These are phyloP conservation scores for Actenoides lindsayi DNA, from an alignment of 2,113 vertebrate genomes.

Conservation along the genomic window DNA sequence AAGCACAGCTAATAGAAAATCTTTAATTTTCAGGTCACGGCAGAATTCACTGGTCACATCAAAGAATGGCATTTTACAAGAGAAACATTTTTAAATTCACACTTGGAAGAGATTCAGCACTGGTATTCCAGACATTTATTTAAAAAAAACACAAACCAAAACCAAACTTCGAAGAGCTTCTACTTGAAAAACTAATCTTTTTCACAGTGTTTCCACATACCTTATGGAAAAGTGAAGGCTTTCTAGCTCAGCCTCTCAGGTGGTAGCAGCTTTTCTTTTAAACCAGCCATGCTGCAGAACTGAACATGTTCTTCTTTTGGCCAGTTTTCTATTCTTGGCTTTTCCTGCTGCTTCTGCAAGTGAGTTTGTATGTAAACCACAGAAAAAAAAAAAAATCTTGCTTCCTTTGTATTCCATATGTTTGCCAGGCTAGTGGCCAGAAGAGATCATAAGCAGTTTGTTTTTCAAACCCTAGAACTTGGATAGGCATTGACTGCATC, in stretches of 20 bases:
- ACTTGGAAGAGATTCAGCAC: not conserved
- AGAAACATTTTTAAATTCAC: not conserved
- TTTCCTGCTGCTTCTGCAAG: not conserved
- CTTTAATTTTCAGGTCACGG: not conserved
- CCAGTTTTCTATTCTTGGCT: conserved; percentile 14
- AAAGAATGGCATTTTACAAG: not conserved
- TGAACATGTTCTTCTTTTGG: not conserved
- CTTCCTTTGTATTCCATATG: not conserved
- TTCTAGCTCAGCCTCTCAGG: not conserved
- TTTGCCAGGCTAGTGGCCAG: conserved; percentile 9
- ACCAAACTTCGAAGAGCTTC: not conserved
- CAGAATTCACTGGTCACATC: not conserved
- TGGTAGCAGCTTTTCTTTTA: not conserved
- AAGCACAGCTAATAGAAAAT: not conserved
- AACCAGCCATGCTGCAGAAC: not conserved
- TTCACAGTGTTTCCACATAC: not conserved
- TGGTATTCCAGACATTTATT: not conserved
- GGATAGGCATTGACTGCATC: not conserved
- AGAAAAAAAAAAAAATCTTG: not conserved
- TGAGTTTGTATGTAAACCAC: not conserved
- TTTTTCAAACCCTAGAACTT: not conserved
- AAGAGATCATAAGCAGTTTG: conserved; percentile 3
- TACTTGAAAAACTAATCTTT: not conserved
- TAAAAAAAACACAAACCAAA: not conserved
- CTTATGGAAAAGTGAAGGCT: not conserved